These are phyloP conservation scores for Lepidotrigona ventralis DNA, from an alignment of 1,140 invertebrate genomes.

Conservation along the genomic window DNA sequence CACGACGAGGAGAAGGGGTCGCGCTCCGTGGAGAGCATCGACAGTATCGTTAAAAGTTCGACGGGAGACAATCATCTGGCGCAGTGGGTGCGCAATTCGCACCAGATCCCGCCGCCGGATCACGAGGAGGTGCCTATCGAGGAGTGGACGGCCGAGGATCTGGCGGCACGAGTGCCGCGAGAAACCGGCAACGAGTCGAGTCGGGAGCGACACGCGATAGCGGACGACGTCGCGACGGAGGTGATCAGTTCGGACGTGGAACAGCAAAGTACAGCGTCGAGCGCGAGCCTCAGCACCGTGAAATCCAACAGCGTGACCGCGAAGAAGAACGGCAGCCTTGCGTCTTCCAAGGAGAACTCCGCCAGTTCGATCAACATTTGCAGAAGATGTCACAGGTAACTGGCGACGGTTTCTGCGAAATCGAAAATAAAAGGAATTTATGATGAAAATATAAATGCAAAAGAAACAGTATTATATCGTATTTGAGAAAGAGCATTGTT, in stretches of 20 bases:
- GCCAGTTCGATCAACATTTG: constrained; percentile 82
- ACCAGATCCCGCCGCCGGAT: constrained; percentile 79
- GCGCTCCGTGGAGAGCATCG: constrained; percentile 76
- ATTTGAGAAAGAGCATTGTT: too few relatives aligned
- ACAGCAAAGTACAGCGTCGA: constrained; percentile 76
- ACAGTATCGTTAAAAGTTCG: constrained; percentile 67
- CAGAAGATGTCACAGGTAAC: constrained; percentile 83
- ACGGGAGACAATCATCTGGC: constrained; percentile 82
- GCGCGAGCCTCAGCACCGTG: constrained; percentile 76
- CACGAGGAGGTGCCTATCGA: constrained; percentile 77
- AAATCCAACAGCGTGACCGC: constrained; percentile 77
- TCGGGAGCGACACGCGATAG: constrained; percentile 51
- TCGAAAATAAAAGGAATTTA: not conserved
- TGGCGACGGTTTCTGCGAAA: not conserved
- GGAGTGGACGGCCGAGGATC: constrained; percentile 84
- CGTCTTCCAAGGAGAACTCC: constrained; percentile 71
- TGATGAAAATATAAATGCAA: too few relatives aligned
- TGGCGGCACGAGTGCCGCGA: constrained; percentile 72
- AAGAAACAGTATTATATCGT: too few relatives aligned
- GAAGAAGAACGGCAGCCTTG: constrained; percentile 69
- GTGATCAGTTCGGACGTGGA: constrained; percentile 73
- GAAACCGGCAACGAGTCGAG: constrained; percentile 53
- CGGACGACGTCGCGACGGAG: constrained; percentile 67
- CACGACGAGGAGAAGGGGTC: constrained; percentile 81
- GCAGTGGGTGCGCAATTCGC: constrained; percentile 84